phyloP scores from a whole-genome alignment of 2,797 vertebrate species.

The Phrynocephalus vlangalii region DNA sequence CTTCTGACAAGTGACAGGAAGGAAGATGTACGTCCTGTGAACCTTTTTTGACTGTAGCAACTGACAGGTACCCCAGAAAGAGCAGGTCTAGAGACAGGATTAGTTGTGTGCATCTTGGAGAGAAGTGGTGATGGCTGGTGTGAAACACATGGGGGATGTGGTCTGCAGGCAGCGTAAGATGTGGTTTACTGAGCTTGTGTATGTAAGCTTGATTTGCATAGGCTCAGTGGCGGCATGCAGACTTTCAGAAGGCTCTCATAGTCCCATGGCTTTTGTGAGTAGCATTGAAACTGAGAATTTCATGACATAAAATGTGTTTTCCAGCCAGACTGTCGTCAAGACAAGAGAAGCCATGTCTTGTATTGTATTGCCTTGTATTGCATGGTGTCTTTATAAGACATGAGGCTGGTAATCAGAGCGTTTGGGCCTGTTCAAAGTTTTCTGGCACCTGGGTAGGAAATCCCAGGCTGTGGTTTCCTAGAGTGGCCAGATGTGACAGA shows the following conservation, averaged over 20 bases:
- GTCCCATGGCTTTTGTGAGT: not conserved
- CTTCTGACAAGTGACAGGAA: not conserved
- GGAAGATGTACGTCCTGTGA: not conserved
- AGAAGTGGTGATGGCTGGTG: not conserved
- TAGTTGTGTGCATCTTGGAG: not conserved
- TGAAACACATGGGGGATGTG: constrained; percentile 11
- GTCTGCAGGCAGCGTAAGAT: not conserved
- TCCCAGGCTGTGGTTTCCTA: not conserved
- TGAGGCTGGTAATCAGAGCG: not conserved
- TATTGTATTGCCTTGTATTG: no score
- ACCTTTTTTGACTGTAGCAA: not conserved
- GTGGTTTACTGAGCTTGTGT: constrained; percentile 2
- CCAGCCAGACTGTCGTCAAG: not conserved
- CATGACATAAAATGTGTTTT: not conserved
- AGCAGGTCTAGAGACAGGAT: not conserved
- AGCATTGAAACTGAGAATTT: not conserved
- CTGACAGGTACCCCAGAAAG: not conserved
- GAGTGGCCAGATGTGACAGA: not conserved
- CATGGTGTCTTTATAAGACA: no score
- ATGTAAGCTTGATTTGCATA: not conserved
- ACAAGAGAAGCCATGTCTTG: not conserved
- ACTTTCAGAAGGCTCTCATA: not conserved
- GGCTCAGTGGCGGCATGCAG: not conserved
- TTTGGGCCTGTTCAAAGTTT: no score
- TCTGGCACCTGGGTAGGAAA: not conserved